Base-by-base conservation (phyloP, 2,113 vertebrate species). In the Antennarius striatus region DNA sequence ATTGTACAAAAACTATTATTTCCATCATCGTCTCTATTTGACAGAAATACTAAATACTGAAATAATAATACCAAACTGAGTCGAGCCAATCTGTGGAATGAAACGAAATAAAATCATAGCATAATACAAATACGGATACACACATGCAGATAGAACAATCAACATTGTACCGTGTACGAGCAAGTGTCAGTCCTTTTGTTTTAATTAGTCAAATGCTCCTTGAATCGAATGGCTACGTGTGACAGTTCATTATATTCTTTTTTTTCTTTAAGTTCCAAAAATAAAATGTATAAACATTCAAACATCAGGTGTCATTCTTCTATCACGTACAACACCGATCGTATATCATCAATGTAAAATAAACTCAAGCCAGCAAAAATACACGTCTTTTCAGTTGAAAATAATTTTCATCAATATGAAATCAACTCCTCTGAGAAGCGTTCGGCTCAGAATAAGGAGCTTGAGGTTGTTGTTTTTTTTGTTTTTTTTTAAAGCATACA, bases 321-420 rank as follows among this genome's bases (percentile, higher is more conserved):
- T 62, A 66, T 59, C 69, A 73, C 63, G 70, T 56, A 70, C 43
- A 79, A 78, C 79, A 88, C 49, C 63, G 15, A 77, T 87, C 50
- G 86, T 86, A 89, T 80, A 86, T 84, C 81, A 85, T 87, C 58
- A 62, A 85, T 86, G 86, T 81, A 87, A 90, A 90, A 91, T 90
- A 89, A 80, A 88, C 65, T 88, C 78, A 74, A 83, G 85, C 75
- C 79, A 78, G 89, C 63, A 88, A 89, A 91, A 89, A 90, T 85
- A 89, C 82, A 81, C 28, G 2, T 88, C 84, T 88, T 76, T 71
- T 84, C 68, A 70, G 60, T 58, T 72, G 53, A 89, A 89, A 91
- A 88, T 90, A 84, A 82, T 51, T 71, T 43, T 78, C 32, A 67
- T 83, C 68, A 50, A 47, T 80, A 77, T 68, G 53, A 82, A 82